These are phyloP conservation scores for Eumaeus atala DNA, from an alignment of 1,140 invertebrate species.

Conservation along the genomic window DNA sequence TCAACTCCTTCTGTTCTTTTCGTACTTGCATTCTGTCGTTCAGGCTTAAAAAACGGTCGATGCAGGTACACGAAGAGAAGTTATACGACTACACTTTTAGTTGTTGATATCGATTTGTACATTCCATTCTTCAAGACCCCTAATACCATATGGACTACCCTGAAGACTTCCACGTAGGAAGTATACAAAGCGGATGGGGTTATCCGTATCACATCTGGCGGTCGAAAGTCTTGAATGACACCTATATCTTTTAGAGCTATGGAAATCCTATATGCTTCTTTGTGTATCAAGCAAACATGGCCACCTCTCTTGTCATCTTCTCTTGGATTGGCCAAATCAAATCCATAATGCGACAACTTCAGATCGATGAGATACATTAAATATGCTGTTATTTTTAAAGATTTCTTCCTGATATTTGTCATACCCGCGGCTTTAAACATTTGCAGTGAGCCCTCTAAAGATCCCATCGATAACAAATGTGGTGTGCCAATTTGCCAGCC, in stretches of 20 bases:
- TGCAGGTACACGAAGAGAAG: too few species aligned
- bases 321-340: constrained; percentile 41
- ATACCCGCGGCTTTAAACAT: constrained; percentile 49
- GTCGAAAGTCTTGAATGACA: constrained; percentile 45
- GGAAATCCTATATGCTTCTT: constrained; percentile 52
- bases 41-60: too few species aligned
- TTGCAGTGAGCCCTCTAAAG: constrained; percentile 46
- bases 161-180: constrained; percentile 49
- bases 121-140: constrained; percentile 42
- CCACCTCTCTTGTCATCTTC: constrained; percentile 51
- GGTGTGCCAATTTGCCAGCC: constrained; percentile 60
- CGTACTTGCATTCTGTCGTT: too few species aligned
- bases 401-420: constrained; percentile 46
- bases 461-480: constrained; percentile 41
- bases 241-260: constrained; percentile 38
- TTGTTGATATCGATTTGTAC: constrained; percentile 27
- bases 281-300: constrained; percentile 51
- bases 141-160: constrained; percentile 40
- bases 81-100: not conserved
- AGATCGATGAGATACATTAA: constrained; percentile 56
- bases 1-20: too few species aligned
- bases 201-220: constrained; percentile 50
- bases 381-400: constrained; percentile 49
- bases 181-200: constrained; percentile 50
- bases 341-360: constrained; percentile 37